Evolutionary conservation across 2,113 vertebrate genomes (phyloP).

Genomic region (Lichenostomus cassidix): DNA sequence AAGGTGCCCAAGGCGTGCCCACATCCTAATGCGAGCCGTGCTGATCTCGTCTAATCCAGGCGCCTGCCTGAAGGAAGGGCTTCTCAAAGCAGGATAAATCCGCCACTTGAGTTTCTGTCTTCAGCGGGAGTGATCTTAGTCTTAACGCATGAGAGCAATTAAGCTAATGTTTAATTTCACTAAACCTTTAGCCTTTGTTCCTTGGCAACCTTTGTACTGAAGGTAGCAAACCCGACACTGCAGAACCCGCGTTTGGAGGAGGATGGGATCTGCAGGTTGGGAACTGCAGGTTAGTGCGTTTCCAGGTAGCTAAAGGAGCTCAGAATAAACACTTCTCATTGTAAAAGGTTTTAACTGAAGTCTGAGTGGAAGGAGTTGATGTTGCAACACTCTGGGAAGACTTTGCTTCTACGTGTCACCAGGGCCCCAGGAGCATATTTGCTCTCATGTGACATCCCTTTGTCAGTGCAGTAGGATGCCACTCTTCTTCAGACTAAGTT

Average conservation of each 20-base stretch:
- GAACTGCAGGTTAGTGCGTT: background rate
- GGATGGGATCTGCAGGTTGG: rapidly evolving
- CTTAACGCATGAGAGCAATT: background rate
- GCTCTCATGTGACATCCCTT: background rate
- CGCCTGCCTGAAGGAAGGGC: background rate
- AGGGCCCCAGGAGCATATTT: background rate
- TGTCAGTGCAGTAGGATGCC: background rate
- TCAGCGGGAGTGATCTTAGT: background rate
- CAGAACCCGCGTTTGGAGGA: background rate
- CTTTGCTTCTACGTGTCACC: background rate
- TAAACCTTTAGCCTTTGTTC: background rate
- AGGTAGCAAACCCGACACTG: background rate
- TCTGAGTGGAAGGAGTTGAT: background rate
- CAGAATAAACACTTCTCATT: background rate
- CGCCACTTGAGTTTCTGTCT: background rate
- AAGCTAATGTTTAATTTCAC: constrained; percentile 41
- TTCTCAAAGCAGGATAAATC: background rate
- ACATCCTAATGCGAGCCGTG: background rate
- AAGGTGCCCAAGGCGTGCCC: background rate
- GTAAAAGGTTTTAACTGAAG: background rate
- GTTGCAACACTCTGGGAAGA: background rate
- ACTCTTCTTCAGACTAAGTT: background rate
- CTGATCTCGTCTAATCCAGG: background rate
- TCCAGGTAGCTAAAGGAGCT: background rate
- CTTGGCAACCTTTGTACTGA: constrained; percentile 38